phyloP scores from a whole-genome alignment of 2,113 vertebrate genomes.

The Regulus satrapa region DNA sequence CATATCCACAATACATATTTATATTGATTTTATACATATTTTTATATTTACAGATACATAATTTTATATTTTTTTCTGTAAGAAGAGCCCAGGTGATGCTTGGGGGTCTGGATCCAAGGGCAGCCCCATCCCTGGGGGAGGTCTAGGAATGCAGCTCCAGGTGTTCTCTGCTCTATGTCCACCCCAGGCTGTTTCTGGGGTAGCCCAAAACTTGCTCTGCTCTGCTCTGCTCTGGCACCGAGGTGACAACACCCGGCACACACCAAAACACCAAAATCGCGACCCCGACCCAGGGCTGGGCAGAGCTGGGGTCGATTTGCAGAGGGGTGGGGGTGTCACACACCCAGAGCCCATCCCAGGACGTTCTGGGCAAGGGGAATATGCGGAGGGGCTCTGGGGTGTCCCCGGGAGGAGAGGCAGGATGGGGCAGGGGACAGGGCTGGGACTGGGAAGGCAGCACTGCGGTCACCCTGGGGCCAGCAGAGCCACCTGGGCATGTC shows the following conservation, averaged over 20 bases:
- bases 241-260: rapidly evolving
- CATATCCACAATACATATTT: neutral
- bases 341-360: neutral
- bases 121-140: neutral
- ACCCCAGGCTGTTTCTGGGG: neutral
- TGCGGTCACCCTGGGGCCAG: neutral
- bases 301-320: neutral
- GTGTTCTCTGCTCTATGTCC: neutral
- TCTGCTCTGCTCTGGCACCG: neutral
- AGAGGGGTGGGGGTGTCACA: neutral
- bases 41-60: neutral
- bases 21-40: neutral
- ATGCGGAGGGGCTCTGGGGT: neutral
- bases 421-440: neutral
- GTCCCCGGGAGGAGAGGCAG: no score
- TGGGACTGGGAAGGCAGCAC: neutral
- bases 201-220: neutral
- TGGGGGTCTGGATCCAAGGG: no score
- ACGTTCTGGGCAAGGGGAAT: neutral
- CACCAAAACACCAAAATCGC: neutral
- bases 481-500: neutral
- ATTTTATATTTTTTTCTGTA: neutral
- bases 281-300: rapidly evolving
- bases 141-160: neutral
- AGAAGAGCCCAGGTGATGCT: neutral